Conservation (phyloP, 1,140 invertebrate species). For the Rhopalosiphum maidis region DNA sequence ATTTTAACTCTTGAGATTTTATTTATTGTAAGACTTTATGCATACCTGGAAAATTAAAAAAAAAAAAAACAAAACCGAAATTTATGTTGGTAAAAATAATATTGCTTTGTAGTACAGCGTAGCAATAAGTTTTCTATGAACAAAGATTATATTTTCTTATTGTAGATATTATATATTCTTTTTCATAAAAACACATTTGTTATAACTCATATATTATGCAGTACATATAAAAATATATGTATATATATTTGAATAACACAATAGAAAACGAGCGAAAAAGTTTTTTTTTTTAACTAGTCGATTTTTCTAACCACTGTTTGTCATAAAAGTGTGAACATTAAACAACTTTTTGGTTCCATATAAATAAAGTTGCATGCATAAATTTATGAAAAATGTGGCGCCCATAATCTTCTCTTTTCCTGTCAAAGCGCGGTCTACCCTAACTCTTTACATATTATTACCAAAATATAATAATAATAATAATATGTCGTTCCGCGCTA, state of each 20-base stretch:
- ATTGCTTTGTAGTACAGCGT: background rate
- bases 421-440: background rate
- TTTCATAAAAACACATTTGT: background rate
- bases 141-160: slow-evolving; percentile 5
- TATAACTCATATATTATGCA: background rate
- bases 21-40: background rate
- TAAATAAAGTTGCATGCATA: background rate
- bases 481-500: background rate
- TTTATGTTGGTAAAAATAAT: background rate
- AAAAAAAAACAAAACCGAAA: background rate
- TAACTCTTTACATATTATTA: background rate
- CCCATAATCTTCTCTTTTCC: background rate
- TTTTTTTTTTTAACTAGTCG: slow-evolving; percentile 11
- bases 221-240: background rate
- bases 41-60: background rate
- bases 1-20: background rate
- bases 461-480: background rate
- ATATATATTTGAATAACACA: background rate
- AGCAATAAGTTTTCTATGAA: background rate
- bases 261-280: slow-evolving; percentile 11
- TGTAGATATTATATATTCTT: background rate
- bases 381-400: background rate
- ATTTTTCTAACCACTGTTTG: background rate
- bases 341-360: background rate
- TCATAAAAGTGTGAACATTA: background rate